phyloP scores from a whole-genome alignment of 92 coral and sea anemone species.

The Heteractis magnifica region DNA sequence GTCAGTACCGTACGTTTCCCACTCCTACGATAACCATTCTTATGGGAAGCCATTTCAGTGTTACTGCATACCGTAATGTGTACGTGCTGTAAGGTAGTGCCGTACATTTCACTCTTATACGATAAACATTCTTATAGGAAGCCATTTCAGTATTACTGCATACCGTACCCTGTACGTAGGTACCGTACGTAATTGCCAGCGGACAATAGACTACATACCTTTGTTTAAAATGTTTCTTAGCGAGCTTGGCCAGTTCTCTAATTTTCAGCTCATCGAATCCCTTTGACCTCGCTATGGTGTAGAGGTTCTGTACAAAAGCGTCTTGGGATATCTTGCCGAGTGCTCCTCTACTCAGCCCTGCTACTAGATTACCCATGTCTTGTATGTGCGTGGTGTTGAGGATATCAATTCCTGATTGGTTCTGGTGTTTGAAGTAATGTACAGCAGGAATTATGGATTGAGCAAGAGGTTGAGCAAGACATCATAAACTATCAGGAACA shows the following conservation, averaged over 20 bases:
- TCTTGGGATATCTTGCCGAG: conserved; percentile 77
- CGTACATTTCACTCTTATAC: too few relatives aligned
- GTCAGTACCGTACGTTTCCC: too few relatives aligned
- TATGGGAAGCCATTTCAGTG: too few relatives aligned
- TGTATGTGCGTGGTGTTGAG: conserved; percentile 70
- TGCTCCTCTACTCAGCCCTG: conserved; percentile 71
- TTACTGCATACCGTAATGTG: too few relatives aligned
- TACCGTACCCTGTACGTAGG: too few relatives aligned
- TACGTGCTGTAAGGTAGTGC: too few relatives aligned
- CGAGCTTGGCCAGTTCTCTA: conserved; percentile 74
- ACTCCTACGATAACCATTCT: too few relatives aligned
- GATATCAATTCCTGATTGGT: conserved; percentile 83
- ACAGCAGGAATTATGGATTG: too few relatives aligned
- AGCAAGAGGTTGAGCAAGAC: too few relatives aligned
- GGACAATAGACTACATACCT: conserved; percentile 35
- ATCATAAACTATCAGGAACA: not conserved
- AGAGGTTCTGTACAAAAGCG: conserved; percentile 78
- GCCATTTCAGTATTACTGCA: too few relatives aligned
- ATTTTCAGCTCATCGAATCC: conserved; percentile 72
- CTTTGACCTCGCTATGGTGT: conserved; percentile 80
- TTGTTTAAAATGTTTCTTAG: conserved; percentile 79
- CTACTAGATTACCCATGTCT: conserved; percentile 89
- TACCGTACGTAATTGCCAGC: too few relatives aligned
- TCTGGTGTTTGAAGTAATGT: conserved; percentile 33
- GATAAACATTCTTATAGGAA: too few relatives aligned